Evolutionary conservation across 2,888 invertebrate genomes (phyloP).

Genomic region (Scrobipalpa costella): DNA sequence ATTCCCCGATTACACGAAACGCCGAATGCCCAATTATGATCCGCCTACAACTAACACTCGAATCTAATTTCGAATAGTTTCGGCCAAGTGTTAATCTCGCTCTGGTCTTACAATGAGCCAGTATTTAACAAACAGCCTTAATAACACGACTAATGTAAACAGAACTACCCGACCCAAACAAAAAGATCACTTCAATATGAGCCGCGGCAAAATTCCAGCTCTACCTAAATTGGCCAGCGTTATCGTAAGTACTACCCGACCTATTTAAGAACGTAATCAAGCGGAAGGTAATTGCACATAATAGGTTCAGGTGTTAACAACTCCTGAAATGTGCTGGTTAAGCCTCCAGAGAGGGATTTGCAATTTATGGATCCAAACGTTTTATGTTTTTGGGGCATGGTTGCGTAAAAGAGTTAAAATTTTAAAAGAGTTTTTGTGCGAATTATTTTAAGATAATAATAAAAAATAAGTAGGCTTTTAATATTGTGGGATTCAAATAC

Average conservation of each 20-base stretch:
- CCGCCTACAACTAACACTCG: constrained; percentile 38
- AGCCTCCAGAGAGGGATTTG: constrained; percentile 42
- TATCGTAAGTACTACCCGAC: constrained; percentile 47
- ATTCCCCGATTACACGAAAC: constrained; percentile 24
- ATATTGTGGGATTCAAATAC: too few relatives aligned
- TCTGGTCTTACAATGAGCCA: constrained; percentile 39
- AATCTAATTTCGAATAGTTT: constrained; percentile 43
- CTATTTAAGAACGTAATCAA: constrained; percentile 56
- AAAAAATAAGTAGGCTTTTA: too few relatives aligned
- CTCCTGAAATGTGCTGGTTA: constrained; percentile 49
- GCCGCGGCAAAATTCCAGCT: constrained; percentile 26
- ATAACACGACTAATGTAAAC: constrained; percentile 36
- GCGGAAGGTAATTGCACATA: constrained; percentile 51
- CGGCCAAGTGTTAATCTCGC: constrained; percentile 43
- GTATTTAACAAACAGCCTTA: constrained; percentile 43
- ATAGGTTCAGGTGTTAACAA: constrained; percentile 63
- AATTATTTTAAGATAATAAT: too few relatives aligned
- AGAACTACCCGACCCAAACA: constrained; percentile 29
- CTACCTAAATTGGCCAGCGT: constrained; percentile 36
- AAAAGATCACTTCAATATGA: constrained; percentile 6
- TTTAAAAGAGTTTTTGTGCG: neutral
- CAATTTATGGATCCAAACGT: constrained; percentile 43
- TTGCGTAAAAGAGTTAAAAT: constrained; percentile 5
- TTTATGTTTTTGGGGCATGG: constrained; percentile 38
- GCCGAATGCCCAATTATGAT: constrained; percentile 39